A percentile compares a stretch with the other conserved stretches of the same genome.
Evolutionary conservation across 2,888 invertebrate species (phyloP).

Genomic region (Hydrotaea diabolus): DNA sequence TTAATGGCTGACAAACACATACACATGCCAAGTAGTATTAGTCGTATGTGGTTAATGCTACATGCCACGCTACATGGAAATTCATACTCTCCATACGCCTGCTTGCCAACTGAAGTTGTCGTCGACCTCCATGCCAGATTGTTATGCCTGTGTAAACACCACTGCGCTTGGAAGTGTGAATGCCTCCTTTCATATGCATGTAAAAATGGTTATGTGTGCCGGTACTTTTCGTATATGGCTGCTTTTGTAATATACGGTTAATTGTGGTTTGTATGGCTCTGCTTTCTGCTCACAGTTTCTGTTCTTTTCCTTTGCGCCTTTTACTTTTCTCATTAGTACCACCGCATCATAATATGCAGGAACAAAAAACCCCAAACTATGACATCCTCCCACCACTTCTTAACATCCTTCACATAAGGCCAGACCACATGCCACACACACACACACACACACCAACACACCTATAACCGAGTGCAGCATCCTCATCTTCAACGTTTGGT

Average conservation of each 20-base stretch:
- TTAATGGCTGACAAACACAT: no score
- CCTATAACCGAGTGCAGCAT: not conserved
- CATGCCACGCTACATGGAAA: constrained; percentile 8
- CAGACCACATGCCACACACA: constrained; percentile 25
- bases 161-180: not conserved
- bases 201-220: not conserved
- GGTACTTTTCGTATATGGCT: constrained; percentile 38
- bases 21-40: constrained; percentile 17
- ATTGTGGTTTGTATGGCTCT: constrained; percentile 62
- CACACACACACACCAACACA: not conserved
- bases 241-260: constrained; percentile 60
- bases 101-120: no score
- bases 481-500: not conserved
- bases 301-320: not conserved
- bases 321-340: constrained; percentile 23
- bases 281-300: constrained; percentile 16
- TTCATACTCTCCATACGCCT: not conserved
- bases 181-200: not conserved
- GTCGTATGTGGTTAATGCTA: not conserved
- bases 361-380: constrained; percentile 1
- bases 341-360: not conserved
- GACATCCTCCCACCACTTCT: not conserved
- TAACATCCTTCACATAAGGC: not conserved
- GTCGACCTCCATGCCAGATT: not conserved
- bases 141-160: not conserved